Base-by-base conservation (phyloP, 2,113 vertebrate species). In the Hyla sarda region DNA sequence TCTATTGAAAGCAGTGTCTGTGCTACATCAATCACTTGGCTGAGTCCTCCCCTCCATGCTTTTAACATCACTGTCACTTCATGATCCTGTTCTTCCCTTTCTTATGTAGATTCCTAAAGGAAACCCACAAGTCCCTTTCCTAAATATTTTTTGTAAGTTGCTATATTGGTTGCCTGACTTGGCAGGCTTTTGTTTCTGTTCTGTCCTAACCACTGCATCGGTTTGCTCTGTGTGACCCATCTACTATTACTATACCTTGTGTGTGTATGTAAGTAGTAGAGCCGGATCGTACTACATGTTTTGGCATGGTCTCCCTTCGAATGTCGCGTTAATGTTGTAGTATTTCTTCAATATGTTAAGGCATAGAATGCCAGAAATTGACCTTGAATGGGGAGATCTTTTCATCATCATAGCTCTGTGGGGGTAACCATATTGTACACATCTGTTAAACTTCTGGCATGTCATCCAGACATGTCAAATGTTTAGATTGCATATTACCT, bases 81-180 rank as follows among this genome's bases (percentile, higher is more conserved):
- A 90, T 93, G 92, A 95, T 94, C 90, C 91, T 95, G 85, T 93
- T 92, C 94, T 93, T 89, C 93, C 89, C 94, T 94, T 91, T 96
- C 90, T 92, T 94, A 88, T 97, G 89, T 95, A 97, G 97, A 97
- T 96, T 97, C 97, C 96, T 99, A 98, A 97, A 96, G 95, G 96
- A 94, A 96, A 92, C 90, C 89, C 93, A 95, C 93, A 92, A 94
- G 94, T 96, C 95, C 94, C 92, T 97, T 97, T 94, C 95, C 94
- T 96, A 96, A 94, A 94, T 95, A 93, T 96, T 95, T 95, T 96
- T 97, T 97, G 97, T 98, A 98, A 98, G 97, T 97, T 92, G 91
- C 91, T 21, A 19, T 88, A 67, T 79, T 92, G 93, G 90, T 93
- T 94, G 65, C 84, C 34, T 28, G 77, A 71, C 25, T 23, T 58